Base-by-base conservation (phyloP, 2,797 vertebrate species). In the Thalassophryne amazonica region DNA sequence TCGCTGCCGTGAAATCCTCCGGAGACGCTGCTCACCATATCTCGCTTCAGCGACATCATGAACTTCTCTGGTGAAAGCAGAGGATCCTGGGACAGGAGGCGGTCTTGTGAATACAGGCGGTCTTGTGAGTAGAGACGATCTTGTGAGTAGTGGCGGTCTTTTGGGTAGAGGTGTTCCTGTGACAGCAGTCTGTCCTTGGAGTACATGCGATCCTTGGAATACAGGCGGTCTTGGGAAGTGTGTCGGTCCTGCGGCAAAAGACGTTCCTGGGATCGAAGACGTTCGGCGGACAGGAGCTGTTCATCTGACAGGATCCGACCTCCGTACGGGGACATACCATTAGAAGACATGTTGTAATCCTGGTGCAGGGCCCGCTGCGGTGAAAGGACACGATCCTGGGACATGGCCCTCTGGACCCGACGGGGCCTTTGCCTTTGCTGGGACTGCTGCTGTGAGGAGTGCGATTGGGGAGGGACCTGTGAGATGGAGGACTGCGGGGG, bases 381-480 rank as follows among this genome's bases (percentile, higher is more conserved):
- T 36, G 95, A 95, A 62, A 99, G 85, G 42, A 97, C 97, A 0
- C 96, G 92, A 84, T 99, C 97, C 84, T 99, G 97, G 43, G 97
- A 99, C 96, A 99, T 98, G 84, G 97, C 97, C 75, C 97, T 86
- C 48, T 98, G 93, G 42, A 97, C 94, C 0, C 95, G 90, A 3
- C 93, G 93, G 1, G 96, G 96, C 25, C 95, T 77, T 67, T 98
- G 95, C 33, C 95, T 86, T 2, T 92, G 90, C 48, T 88, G 87
- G 6, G 88, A 73, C 69, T 92, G 93, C 80, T 94, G 94, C 72
- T 86, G 83, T 0, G 84, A 79, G 14, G 80, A 65, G 59, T 83
- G 83, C 1, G 80, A 57, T 55, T 72, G 73, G 32, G 77, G 18
- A 21, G 80, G 83, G 7, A 83, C 74, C 80, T 84, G 86, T 32